Base-by-base conservation (phyloP, 2,797 vertebrate genomes). In the Pangasius macronema region DNA sequence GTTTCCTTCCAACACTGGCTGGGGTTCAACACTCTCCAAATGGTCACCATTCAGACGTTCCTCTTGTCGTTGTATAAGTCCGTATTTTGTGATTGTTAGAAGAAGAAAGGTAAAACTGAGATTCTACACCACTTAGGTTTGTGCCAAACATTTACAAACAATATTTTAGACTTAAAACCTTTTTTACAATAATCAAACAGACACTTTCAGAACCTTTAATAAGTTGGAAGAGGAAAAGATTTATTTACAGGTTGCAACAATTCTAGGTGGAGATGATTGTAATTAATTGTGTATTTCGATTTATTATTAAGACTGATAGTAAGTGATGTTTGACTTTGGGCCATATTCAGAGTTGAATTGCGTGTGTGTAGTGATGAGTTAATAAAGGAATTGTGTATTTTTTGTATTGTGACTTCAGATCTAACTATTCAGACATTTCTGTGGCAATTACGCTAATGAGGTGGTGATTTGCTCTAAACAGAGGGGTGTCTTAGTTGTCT, bases 1-100 rank as follows among this genome's bases (percentile, higher is more conserved):
- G 89, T 98, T 98, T 77, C 98, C 98, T 91, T 99, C 99, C 80
- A 99, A 94, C 85, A 99, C 96, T 0, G 98, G 97, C 93, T 99
- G 99, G 0, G 99, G 98, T 89, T 99, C 98, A 94, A 99, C 97
- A n/a, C n/a, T n/a, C n/a, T n/a, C n/a, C n/a, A n/a, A n/a, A n/a
- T n/a, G n/a, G n/a, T n/a, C n/a, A n/a, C n/a, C n/a, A n/a, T n/a
- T n/a, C n/a, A n/a, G n/a, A n/a, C n/a, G n/a, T n/a, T n/a, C n/a
- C n/a, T n/a, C n/a, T n/a, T n/a, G n/a, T n/a, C n/a, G n/a, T n/a
- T n/a, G n/a, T n/a, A n/a, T n/a, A n/a, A n/a, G n/a, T n/a, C n/a
- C n/a, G n/a, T n/a, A n/a, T n/a, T n/a, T n/a, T n/a, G n/a, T n/a
- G n/a, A n/a, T n/a, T n/a, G n/a, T n/a, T n/a, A n/a, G n/a, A n/a